Conservation (phyloP, 2,888 invertebrate genomes). For the Petrolisthes cinctipes region DNA sequence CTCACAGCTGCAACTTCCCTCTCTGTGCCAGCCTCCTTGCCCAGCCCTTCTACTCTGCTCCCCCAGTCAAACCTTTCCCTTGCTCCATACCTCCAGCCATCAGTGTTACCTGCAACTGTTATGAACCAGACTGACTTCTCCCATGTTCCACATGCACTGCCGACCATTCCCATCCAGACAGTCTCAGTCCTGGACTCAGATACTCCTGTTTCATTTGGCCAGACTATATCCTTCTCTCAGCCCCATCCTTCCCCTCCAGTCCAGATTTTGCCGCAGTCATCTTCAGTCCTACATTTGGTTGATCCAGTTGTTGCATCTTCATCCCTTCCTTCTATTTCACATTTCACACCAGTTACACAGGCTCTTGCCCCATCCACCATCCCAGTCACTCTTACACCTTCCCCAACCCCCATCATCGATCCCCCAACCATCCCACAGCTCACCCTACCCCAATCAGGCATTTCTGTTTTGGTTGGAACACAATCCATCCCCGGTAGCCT, state of each 20-base stretch:
- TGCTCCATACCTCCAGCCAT: conserved; percentile 38
- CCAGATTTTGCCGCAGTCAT: conserved; percentile 29
- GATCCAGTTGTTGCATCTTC: not conserved
- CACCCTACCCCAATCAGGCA: not conserved
- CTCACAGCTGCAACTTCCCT: conserved; percentile 11
- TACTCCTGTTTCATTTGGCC: not conserved
- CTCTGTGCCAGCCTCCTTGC: conserved; percentile 14
- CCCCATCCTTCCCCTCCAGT: conserved; percentile 12
- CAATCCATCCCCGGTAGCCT: conserved; percentile 6
- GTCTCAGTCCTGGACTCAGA: conserved; percentile 34
- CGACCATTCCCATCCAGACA: conserved; percentile 39
- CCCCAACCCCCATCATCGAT: conserved; percentile 6
- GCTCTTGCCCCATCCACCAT: not conserved
- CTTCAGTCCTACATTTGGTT: conserved; percentile 20
- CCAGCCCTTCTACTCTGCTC: conserved; percentile 19
- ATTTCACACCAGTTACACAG: conserved; percentile 3
- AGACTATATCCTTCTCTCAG: conserved; percentile 15
- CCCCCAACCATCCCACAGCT: not conserved
- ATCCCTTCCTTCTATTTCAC: not conserved
- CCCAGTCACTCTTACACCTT: conserved; percentile 1
- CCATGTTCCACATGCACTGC: conserved; percentile 27
- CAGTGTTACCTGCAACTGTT: conserved; percentile 33
- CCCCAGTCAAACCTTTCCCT: conserved; percentile 33
- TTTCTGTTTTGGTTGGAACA: not conserved
- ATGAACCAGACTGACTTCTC: conserved; percentile 37